A percentile compares a stretch with the other conserved stretches of the same genome.
These are phyloP conservation scores for Cisticola juncidis DNA, from an alignment of 2,113 vertebrate genomes.

Conservation along the genomic window DNA sequence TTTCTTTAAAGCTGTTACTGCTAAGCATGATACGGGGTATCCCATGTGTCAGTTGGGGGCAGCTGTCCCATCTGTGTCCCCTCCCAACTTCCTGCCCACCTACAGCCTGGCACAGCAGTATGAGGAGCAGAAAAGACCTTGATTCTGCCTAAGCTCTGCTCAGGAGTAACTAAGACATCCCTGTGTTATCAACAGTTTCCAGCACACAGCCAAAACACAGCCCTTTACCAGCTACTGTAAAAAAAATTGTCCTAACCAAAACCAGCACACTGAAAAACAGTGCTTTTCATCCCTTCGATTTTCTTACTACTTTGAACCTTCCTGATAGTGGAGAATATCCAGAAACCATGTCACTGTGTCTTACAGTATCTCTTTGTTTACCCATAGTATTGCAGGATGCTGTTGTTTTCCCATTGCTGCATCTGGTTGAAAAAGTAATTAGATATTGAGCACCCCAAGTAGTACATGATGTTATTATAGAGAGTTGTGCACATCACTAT, in stretches of 20 bases:
- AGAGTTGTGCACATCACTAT: not conserved
- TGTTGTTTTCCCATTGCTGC: not conserved
- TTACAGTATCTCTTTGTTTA: not conserved
- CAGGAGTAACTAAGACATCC: not conserved
- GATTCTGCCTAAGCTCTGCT: not conserved
- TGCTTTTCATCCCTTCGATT: not conserved
- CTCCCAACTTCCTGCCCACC: not conserved
- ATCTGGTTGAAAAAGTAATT: not conserved
- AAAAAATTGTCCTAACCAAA: not conserved
- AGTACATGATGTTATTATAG: not conserved
- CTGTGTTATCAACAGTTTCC: not conserved
- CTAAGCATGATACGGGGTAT: not conserved
- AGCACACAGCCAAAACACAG: not conserved
- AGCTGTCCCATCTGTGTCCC: not conserved
- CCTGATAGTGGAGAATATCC: not conserved
- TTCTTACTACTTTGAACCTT: not conserved
- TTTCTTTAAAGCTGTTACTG: not conserved
- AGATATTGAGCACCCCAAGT: not conserved
- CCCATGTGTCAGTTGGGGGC: not conserved
- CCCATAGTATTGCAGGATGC: not conserved
- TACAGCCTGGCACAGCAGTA: not conserved
- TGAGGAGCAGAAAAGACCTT: not conserved
- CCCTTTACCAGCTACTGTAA: not conserved
- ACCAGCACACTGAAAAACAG: not conserved
- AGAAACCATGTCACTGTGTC: not conserved